Evolutionary conservation across 2,113 vertebrate genomes (phyloP), one percentile per base, ranked within the genome.

Genomic region (Xyrauchen texanus): DNA sequence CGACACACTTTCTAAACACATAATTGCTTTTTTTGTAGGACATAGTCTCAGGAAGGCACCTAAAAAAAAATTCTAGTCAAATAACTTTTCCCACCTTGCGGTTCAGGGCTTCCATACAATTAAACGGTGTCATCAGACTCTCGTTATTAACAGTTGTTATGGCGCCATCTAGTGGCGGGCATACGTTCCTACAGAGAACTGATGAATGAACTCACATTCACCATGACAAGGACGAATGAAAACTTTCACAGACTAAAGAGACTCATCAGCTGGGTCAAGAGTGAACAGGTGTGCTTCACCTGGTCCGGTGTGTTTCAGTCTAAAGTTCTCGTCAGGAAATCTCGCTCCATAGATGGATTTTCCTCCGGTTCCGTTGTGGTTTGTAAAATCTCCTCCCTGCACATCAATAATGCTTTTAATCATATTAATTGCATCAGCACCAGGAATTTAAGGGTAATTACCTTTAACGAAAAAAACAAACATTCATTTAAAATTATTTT

Each of bases 341-440:
- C 93, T 94, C 78, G 90, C 92, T 16, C 98, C 96, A 0, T 98
- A 99, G 87, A 99, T 98, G 0, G 97, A 99, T 85, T 96, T 98
- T 16, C 98, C 98, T 53, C 97, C 97, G 0, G 96, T 98, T 82
- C 97, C 98, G 0, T 99, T 98, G 86, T 99, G 95, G 85, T 96
- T 97, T 1, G 96, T 99, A 62, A 98, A 98, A 87, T 99, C 98
- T 1, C 98, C 98, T n/a, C 94, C 98, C 98, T 99, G 11, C 6
- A 34, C 8, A 52, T 9, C 13, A 67, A 70, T 16, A 69, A 15
- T 53, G 45, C 63, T 21, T 42, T 60, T 12, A 78, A 6, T 45
- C 4, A 62, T 57, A 16, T 62, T 15, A 67, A 44, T 53, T 45
- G 52, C 42, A 55, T n/a, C 42, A 11, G 7, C 3, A 49, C 7